A percentile compares a stretch with the other conserved stretches of the same genome.
Evolutionary conservation across 2,797 vertebrate species (phyloP).

Genomic region (Parotocinclus haroldoi): DNA sequence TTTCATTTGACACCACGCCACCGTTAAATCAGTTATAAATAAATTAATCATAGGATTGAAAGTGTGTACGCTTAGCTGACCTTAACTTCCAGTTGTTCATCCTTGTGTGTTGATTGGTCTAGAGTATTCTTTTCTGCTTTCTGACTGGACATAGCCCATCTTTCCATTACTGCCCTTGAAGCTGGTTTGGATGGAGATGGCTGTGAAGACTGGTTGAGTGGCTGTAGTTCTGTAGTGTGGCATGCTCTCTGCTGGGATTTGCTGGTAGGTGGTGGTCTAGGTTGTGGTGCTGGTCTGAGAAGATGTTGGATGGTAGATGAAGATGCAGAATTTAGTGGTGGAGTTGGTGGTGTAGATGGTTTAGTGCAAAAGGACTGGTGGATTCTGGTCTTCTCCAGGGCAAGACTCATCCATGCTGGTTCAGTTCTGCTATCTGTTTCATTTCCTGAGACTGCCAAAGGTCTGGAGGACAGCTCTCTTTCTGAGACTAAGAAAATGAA

Average conservation of each 20-base stretch:
- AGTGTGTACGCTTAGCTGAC: background rate
- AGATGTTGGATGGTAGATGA: constrained; percentile 4
- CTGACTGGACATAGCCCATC: background rate
- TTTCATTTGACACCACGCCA: no score
- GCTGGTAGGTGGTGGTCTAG: background rate
- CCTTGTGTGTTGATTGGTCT: constrained; percentile 8
- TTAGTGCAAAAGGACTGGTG: constrained; percentile 56
- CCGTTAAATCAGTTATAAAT: no score
- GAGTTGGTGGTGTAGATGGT: constrained; percentile 12
- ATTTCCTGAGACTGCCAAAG: constrained; percentile 1
- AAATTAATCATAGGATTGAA: no score
- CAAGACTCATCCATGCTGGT: constrained; percentile 71
- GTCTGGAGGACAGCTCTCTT: background rate
- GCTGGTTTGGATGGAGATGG: constrained; percentile 22
- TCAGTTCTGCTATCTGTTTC: constrained; percentile 46
- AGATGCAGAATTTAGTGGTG: constrained; percentile 3
- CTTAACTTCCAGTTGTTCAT: constrained; percentile 21
- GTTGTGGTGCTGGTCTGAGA: constrained; percentile 49
- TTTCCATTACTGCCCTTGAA: constrained; percentile 20
- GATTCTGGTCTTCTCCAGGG: constrained; percentile 65
- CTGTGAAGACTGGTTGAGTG: constrained; percentile 8
- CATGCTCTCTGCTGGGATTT: constrained; percentile 29
- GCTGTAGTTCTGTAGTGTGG: constrained; percentile 1
- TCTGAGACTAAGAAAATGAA: background rate
- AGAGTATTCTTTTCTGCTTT: constrained; percentile 13